Percentiles rank a stretch among this genome's conserved stretches.
Evolutionary conservation across 2,797 vertebrate genomes (phyloP).

Genomic region (Rhincodon typus): DNA sequence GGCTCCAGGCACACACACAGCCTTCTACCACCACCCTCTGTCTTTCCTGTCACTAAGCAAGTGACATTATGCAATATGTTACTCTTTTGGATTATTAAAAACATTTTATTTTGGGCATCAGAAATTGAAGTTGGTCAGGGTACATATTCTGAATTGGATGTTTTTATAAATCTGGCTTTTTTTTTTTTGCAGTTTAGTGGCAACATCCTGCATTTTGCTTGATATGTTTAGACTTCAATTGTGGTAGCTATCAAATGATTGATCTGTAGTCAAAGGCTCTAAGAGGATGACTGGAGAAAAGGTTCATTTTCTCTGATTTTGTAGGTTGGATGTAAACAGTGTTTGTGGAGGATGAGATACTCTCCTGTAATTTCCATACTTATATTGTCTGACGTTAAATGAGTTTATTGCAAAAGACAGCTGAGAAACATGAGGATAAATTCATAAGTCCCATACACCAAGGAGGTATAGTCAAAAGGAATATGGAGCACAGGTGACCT

Average conservation of each 20-base stretch:
- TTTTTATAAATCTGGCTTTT: neutral
- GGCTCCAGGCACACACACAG: no score
- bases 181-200: neutral
- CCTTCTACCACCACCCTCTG: no score
- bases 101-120: neutral
- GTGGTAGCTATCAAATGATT: neutral
- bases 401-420: neutral
- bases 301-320: neutral
- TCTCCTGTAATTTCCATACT: neutral
- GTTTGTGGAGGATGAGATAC: neutral
- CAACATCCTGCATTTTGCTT: neutral
- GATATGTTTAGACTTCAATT: neutral
- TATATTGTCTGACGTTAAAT: neutral
- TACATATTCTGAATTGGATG: neutral
- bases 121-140: neutral
- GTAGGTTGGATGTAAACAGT: neutral
- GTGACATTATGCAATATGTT: neutral
- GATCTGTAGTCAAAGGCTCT: neutral
- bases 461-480: neutral
- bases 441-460: neutral
- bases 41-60: neutral
- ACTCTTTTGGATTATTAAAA: neutral
- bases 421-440: neutral
- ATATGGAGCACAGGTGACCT: neutral
- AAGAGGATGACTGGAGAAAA: neutral